Evolutionary conservation across 2,888 invertebrate genomes (phyloP).

Genomic region (Watsonalla binaria): DNA sequence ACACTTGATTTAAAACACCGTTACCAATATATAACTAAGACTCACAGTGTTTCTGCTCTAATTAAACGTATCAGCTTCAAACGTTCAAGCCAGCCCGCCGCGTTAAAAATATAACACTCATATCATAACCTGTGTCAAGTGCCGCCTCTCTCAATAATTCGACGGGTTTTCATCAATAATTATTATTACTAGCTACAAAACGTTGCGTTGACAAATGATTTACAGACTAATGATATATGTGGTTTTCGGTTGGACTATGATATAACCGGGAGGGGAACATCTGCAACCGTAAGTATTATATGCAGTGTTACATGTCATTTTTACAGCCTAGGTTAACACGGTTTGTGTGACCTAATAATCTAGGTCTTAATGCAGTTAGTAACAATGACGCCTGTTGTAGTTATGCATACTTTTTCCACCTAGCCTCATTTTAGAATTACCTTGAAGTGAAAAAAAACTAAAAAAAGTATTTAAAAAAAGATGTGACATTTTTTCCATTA

Average conservation of each 20-base stretch:
- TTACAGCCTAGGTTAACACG: slow-evolving; percentile 30
- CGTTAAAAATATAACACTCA: slow-evolving; percentile 1
- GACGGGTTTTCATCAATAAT: slow-evolving; percentile 3
- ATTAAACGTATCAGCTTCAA: not conserved
- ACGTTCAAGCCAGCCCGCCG: not conserved
- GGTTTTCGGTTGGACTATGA: slow-evolving; percentile 6
- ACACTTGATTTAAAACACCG: slow-evolving; percentile 36
- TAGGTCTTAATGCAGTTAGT: slow-evolving; percentile 58
- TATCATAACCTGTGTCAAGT: slow-evolving; percentile 11
- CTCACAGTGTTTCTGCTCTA: slow-evolving; percentile 14
- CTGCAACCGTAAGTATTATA: slow-evolving; percentile 21
- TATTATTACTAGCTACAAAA: not conserved
- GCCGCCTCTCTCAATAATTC: slow-evolving; percentile 3
- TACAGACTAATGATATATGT: slow-evolving; percentile 5
- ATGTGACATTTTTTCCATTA: slow-evolving; percentile 7
- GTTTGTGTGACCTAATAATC: slow-evolving; percentile 57
- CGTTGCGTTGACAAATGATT: slow-evolving; percentile 12
- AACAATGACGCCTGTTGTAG: slow-evolving; percentile 20
- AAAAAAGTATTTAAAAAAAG: not conserved
- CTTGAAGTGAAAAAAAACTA: not conserved
- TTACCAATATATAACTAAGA: slow-evolving; percentile 26
- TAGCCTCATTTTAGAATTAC: not conserved
- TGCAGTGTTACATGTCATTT: slow-evolving; percentile 21
- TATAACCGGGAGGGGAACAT: slow-evolving; percentile 6
- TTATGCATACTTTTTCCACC: slow-evolving; percentile 7